Percentiles rank a stretch among this genome's conserved stretches.
Evolutionary conservation across 2,888 invertebrate genomes (phyloP).

Genomic region (Pilophorus perplexus): DNA sequence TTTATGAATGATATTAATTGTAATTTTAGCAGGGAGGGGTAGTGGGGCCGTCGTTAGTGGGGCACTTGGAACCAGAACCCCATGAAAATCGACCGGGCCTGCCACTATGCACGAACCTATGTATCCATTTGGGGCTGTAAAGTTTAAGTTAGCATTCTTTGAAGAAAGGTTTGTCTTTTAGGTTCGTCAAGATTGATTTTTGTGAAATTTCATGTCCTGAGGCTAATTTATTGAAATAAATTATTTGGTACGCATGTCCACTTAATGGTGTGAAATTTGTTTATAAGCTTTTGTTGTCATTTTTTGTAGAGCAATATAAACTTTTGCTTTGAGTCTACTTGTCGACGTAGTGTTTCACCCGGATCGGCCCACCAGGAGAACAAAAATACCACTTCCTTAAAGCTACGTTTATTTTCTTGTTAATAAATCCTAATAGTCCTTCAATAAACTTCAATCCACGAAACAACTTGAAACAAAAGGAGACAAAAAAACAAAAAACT

Average conservation of each 20-base stretch:
- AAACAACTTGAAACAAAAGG: constrained; percentile 9
- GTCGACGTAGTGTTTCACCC: background rate
- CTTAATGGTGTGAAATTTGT: constrained; percentile 20
- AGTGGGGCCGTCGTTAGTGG: no score
- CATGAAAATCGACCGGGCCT: no score
- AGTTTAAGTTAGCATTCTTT: constrained; percentile 3
- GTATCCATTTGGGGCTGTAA: constrained; percentile 32
- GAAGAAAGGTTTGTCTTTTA: constrained; percentile 16
- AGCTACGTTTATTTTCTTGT: constrained; percentile 18
- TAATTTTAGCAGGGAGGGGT: background rate
- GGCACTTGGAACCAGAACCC: no score
- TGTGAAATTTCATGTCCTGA: background rate
- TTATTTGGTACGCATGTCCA: constrained; percentile 25
- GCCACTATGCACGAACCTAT: constrained; percentile 32
- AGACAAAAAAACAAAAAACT: no score
- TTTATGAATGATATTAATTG: constrained; percentile 24
- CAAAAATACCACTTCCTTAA: constrained; percentile 5
- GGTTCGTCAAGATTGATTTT: constrained; percentile 22
- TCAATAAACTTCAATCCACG: constrained; percentile 16
- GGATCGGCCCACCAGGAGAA: background rate
- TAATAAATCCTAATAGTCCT: constrained; percentile 13
- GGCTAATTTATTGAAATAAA: constrained; percentile 21
- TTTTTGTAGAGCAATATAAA: constrained; percentile 32
- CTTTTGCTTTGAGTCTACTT: constrained; percentile 30
- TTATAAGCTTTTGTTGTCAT: constrained; percentile 27